Evolutionary conservation across 1,140 invertebrate species (phyloP).

Genomic region (Xylocopa sonorina): DNA sequence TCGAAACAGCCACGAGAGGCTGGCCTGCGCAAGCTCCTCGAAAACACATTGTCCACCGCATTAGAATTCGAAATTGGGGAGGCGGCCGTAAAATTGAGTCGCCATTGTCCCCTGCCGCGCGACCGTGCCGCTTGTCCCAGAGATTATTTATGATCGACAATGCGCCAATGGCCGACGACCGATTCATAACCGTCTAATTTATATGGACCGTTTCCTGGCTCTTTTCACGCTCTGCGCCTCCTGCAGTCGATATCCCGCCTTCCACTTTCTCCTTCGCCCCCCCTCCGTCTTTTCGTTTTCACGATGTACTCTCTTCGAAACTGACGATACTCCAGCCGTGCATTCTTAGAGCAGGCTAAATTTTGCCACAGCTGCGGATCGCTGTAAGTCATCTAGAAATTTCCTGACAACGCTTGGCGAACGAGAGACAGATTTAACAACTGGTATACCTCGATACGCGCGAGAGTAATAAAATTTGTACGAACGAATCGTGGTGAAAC

Average conservation of each 20-base stretch:
- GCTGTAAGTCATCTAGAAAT: no score
- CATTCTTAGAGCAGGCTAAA: no score
- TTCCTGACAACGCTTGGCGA: no score
- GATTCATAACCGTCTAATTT: constrained; percentile 75
- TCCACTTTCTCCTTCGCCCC: constrained; percentile 50
- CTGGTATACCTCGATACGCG: no score
- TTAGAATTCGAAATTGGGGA: background rate
- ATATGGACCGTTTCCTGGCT: constrained; percentile 60
- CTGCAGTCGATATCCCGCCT: constrained; percentile 41
- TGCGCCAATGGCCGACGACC: constrained; percentile 52
- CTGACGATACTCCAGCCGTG: no score
- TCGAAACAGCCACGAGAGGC: background rate
- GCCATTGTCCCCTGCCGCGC: constrained; percentile 44
- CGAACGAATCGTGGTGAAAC: no score
- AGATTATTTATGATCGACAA: constrained; percentile 74
- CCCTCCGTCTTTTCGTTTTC: constrained; percentile 13
- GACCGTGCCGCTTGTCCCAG: constrained; percentile 47
- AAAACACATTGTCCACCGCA: background rate
- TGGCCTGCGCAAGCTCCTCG: background rate
- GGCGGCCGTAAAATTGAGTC: constrained; percentile 49
- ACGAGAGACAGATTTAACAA: no score
- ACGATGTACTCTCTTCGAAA: background rate
- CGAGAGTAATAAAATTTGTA: no score
- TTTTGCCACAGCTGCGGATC: no score
- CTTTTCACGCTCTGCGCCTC: constrained; percentile 15